A percentile compares a stretch with the other conserved stretches of the same genome.
These are phyloP conservation scores for Heterotilapia buettikoferi DNA, from an alignment of 2,113 vertebrate genomes.

Conservation along the genomic window DNA sequence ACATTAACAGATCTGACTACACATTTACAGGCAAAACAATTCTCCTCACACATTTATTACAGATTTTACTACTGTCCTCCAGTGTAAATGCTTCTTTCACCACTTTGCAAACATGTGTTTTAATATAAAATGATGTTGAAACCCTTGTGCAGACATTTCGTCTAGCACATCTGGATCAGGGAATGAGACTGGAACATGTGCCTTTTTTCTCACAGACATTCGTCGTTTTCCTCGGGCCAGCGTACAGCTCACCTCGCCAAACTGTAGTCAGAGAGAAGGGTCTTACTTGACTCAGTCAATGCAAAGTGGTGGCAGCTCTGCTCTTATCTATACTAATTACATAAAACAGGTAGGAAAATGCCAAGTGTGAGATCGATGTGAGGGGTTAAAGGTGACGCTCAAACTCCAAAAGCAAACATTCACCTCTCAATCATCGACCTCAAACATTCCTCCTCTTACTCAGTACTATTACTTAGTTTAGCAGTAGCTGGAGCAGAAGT, in stretches of 20 bases:
- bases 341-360: background rate
- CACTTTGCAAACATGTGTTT: background rate
- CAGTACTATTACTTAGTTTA: background rate
- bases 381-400: background rate
- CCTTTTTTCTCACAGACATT: background rate
- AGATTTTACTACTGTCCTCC: background rate
- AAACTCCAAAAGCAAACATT: background rate
- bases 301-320: background rate
- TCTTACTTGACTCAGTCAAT: background rate
- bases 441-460: background rate
- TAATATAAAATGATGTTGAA: background rate
- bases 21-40: background rate
- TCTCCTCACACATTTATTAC: background rate
- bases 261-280: background rate
- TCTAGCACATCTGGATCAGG: background rate
- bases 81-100: background rate
- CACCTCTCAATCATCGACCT: background rate
- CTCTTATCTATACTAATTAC: background rate
- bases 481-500: background rate
- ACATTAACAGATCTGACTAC: background rate
- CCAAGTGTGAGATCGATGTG: background rate
- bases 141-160: background rate
- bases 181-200: background rate
- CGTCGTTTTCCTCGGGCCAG: background rate
- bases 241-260: background rate